These are phyloP conservation scores for Belgica antarctica DNA, from an alignment of 2,888 invertebrate genomes.

Conservation along the genomic window DNA sequence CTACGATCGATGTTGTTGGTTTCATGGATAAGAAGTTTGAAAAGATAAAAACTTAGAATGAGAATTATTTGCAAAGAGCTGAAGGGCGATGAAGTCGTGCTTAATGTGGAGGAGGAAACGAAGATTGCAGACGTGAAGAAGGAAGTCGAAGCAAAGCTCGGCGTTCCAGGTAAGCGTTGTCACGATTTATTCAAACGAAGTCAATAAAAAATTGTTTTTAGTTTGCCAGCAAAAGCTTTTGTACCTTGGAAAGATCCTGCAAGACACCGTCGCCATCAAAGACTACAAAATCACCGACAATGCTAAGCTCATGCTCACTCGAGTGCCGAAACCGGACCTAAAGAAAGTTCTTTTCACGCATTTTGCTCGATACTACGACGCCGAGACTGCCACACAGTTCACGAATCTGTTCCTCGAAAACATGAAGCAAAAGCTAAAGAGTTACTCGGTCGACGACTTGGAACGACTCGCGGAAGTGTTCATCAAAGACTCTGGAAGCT, in stretches of 20 bases:
- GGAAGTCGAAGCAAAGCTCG: neutral
- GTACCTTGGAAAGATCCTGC: neutral
- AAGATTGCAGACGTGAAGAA: neutral
- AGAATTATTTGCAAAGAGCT: neutral
- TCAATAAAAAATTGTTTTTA: neutral
- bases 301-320: constrained; percentile 14
- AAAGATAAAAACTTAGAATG: neutral
- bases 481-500: neutral
- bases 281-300: constrained; percentile 1
- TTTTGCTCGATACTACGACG: neutral
- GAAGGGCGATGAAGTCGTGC: neutral
- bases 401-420: neutral
- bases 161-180: neutral
- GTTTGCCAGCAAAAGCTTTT: neutral
- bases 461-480: neutral
- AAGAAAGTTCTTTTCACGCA: neutral
- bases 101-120: neutral
- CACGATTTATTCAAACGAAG: neutral
- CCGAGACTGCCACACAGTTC: neutral
- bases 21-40: too few relatives aligned
- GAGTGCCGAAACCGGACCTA: constrained; percentile 7
- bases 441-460: constrained; percentile 4
- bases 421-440: constrained; percentile 9
- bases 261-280: neutral
- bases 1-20: too few relatives aligned